phyloP scores from a whole-genome alignment of 2,797 vertebrate species.

The Antennarius maculatus region DNA sequence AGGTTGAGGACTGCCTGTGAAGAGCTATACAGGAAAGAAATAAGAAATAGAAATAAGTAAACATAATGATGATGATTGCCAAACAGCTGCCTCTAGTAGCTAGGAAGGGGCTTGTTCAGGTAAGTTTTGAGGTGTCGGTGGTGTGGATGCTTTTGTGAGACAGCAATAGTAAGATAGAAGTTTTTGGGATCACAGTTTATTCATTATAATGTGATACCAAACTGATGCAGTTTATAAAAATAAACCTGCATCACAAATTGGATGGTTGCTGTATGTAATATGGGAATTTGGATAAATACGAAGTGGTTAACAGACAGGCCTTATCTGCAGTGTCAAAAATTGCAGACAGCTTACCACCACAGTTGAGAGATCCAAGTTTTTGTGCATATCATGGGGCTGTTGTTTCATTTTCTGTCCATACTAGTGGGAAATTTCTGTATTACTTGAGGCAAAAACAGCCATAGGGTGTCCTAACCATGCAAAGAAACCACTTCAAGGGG shows the following conservation, averaged over 20 bases:
- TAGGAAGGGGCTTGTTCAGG: no score
- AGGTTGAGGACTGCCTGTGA: no score
- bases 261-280: background rate
- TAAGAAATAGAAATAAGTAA: no score
- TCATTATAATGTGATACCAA: background rate
- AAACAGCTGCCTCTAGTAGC: no score
- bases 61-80: no score
- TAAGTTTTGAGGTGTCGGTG: no score
- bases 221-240: background rate
- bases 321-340: background rate
- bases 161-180: no score
- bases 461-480: slow-evolving; percentile 4
- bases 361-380: background rate
- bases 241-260: background rate
- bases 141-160: no score
- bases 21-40: no score
- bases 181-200: background rate
- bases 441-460: slow-evolving; percentile 13
- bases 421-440: slow-evolving; percentile 6
- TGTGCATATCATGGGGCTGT: background rate
- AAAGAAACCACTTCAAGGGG: slow-evolving; percentile 20
- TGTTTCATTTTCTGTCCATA: slow-evolving; percentile 4
- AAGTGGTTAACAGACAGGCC: background rate
- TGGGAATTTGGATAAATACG: background rate
- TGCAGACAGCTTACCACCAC: background rate